Base-by-base conservation (phyloP, 2,888 invertebrate genomes). In the Eristalinus sepulchralis region DNA sequence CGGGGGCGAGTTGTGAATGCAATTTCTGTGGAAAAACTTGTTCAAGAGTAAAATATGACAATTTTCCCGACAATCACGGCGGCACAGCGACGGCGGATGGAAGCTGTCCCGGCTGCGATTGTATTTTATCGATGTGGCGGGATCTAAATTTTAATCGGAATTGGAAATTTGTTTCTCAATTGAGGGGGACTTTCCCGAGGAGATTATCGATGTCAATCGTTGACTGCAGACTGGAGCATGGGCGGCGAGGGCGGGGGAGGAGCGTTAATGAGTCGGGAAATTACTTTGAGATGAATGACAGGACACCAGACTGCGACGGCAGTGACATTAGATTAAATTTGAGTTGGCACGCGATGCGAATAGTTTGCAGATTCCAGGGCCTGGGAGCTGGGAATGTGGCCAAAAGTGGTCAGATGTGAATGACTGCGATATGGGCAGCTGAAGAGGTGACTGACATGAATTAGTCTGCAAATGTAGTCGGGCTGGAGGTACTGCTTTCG, bases 71-170 rank as follows among this genome's bases (percentile, higher is more conserved):
- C 70, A 80, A 67, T 39, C 39, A 47, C 57, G 27, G 24, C 39
- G 9, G 1, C 5, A 5, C 31, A 2, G 63, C 22, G 39, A 33
- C 57, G 66, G 31, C 62, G 27, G 71, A 72, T 27, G 60, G n/a
- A 34, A 57, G 55, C 53, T 34, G 34, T 17, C 73, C 66, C 17
- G 34, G 66, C 53, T 67, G 73, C 72, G 80, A 84, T 80, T 73
- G 77, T 68, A 64, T 73, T 78, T 59, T 85, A 78, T 82, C 85
- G 64, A 59, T 70, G 81, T 68, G 77, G 55, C 71, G 77, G 81
- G 81, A 84, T 84, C 81, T 73, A 76, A 72, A 85, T 81, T 81
- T 77, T 77, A 85, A 85, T 82, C 81, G 85, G 82, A 85, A 82
- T 85, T 77, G 64, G 64, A 63, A 81, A 73, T 73, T 82, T 79